phyloP scores from a whole-genome alignment of 2,888 invertebrate genomes.

The Noctua fimbriata region DNA sequence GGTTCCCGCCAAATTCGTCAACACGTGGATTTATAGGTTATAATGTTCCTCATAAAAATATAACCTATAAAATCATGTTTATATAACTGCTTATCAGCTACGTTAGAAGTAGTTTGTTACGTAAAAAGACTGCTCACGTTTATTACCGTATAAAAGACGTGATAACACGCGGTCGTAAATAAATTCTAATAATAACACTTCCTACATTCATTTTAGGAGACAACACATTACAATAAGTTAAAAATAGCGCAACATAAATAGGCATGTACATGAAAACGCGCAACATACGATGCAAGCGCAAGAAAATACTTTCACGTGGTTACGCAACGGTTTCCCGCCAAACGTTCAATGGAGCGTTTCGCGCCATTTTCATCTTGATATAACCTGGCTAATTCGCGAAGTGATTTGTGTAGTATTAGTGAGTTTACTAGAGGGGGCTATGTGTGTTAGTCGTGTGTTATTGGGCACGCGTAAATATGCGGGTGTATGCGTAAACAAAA shows the following conservation, averaged over 20 bases:
- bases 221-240: slow-evolving; percentile 36
- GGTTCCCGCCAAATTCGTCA: slow-evolving; percentile 85
- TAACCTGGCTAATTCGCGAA: slow-evolving; percentile 77
- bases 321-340: slow-evolving; percentile 87
- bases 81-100: slow-evolving; percentile 32
- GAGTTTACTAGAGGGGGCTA: slow-evolving; percentile 68
- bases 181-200: slow-evolving; percentile 3
- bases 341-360: slow-evolving; percentile 87
- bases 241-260: slow-evolving; percentile 54
- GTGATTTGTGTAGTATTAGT: slow-evolving; percentile 67
- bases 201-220: slow-evolving; percentile 9
- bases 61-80: slow-evolving; percentile 61
- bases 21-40: slow-evolving; percentile 71
- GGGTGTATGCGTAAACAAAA: slow-evolving; percentile 86
- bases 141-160: slow-evolving; percentile 31
- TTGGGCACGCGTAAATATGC: slow-evolving; percentile 81
- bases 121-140: slow-evolving; percentile 13
- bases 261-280: slow-evolving; percentile 29
- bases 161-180: slow-evolving; percentile 17
- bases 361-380: slow-evolving; percentile 83
- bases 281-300: slow-evolving; percentile 45
- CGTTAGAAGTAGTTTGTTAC: slow-evolving; percentile 18
- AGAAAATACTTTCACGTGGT: slow-evolving; percentile 83
- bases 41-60: slow-evolving; percentile 68
- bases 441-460: slow-evolving; percentile 75